Evolutionary conservation across 1,140 invertebrate genomes (phyloP), one percentile per base, ranked within the genome.

Genomic region (Sitophilus oryzae): DNA sequence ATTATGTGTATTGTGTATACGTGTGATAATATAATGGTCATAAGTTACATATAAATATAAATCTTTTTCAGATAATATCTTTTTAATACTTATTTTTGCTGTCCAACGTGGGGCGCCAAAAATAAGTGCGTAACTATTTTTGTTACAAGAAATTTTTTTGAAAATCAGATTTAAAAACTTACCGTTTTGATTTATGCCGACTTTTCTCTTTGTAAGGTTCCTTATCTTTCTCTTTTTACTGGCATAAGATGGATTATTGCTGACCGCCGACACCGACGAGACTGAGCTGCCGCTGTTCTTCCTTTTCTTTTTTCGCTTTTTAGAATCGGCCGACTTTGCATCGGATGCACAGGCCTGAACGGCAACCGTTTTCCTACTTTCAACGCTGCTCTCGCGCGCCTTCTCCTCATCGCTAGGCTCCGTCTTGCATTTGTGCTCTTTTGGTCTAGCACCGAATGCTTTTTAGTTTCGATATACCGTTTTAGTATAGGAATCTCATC

Each of bases 241-340:
- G 52, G 48, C 64, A 18, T 68, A 61, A 15, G 59, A 66, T 44
- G 46, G 46, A 14, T 60, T 64, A 43, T 59, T 66, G 53, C 63
- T 68, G 11, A 66, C 58, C 11, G 65, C 66, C n/a, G 70, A 71
- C 46, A 65, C 41, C 2, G 68, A 69, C 10, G 75, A 75, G 19
- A 73, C 70, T 0, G 76, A 78, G 66, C 75, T 78, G 53, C 72
- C 71, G 61, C 76, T 78, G 35, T 72, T 68, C 54, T 72, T 74
- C 61, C 77, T 67, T 73, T 78, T 77, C 60, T 77, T 78, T 36
- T 70, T 66, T 9, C 49, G 8, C 44, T 42, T 47, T 30, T 30
- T 30, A 5, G 25, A 30, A 30, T 30, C 25, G 25, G 5, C 25
- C 25, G 25, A 6, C n/a, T n/a, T n/a, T n/a, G n/a, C n/a, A n/a